Evolutionary conservation across 1,140 invertebrate genomes (phyloP), one percentile per base, ranked within the genome.

Genomic region (Temnothorax longispinosus): DNA sequence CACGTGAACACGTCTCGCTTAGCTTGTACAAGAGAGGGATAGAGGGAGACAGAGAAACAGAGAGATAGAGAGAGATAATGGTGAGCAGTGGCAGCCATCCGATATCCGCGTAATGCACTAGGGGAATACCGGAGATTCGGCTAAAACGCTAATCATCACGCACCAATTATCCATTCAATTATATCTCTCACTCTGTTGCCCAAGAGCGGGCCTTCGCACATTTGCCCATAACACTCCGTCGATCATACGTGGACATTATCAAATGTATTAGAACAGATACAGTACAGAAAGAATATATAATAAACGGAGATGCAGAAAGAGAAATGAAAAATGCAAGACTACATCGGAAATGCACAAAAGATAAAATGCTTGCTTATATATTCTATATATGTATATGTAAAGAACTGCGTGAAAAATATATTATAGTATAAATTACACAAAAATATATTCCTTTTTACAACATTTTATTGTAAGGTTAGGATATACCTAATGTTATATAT

Each of bases 141-240:
- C 80, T 74, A 47, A 82, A 82, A 82, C 67, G 41, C 67, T 74
- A 84, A 75, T 75, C 41, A 74, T 75, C 38, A 74, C 18, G 80
- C 80, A 58, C 80, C 41, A 58, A 74, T 74, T 74, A 74, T 47
- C 11, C 41, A 74, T 74, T 58, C 80, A 47, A 62, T 62, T 69
- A 35, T 82, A 74, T 74, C 32, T 82, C n/a, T 74, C 50, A 71
- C 21, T 54, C 44, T 21, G n/a, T 47, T 84, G 8, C 13, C 15
- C 41, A 35, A 21, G 18, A 47, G 13, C 18, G 0, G 58, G 52
- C 38, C 11, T 60, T 1, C 3, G 21, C 27, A 64, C 13, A 71
- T 52, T 69, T 41, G 5, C 5, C 52, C 27, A 18, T 58, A 58
- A 62, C 13, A 60, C 4, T 38, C 21, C 10, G 10, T 8, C 11